Percentiles rank a stretch among this genome's conserved stretches.
These are phyloP conservation scores for Tretioscincus oriximinensis DNA, from an alignment of 2,113 vertebrate species.

Conservation along the genomic window DNA sequence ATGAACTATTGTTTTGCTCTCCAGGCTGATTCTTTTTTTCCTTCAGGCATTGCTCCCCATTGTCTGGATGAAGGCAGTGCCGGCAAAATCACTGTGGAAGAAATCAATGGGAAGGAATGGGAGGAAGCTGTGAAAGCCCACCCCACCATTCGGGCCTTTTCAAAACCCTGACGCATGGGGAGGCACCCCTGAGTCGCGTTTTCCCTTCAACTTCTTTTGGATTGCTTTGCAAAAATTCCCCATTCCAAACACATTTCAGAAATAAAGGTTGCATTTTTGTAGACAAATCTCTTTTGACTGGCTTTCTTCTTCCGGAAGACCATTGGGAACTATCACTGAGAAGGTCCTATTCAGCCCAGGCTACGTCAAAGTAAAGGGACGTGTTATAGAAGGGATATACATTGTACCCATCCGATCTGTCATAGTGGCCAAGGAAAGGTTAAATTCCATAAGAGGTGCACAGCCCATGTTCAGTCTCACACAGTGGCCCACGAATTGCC, in stretches of 20 bases:
- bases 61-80: constrained; percentile 91
- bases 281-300: constrained; percentile 49
- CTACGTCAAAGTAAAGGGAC: too few relatives aligned
- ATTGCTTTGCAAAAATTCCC: background rate
- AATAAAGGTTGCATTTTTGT: constrained; percentile 40
- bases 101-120: constrained; percentile 89
- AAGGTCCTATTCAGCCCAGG: too few relatives aligned
- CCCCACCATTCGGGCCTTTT: constrained; percentile 85
- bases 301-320: constrained; percentile 1
- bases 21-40: constrained; percentile 13
- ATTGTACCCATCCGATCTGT: too few relatives aligned
- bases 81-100: constrained; percentile 78
- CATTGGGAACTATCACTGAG: too few relatives aligned
- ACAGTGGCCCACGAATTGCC: too few relatives aligned
- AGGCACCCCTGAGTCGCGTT: background rate
- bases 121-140: constrained; percentile 88
- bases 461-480: too few relatives aligned
- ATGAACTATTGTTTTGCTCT: background rate
- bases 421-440: too few relatives aligned
- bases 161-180: constrained; percentile 70
- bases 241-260: background rate
- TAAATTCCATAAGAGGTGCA: too few relatives aligned
- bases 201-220: too few relatives aligned
- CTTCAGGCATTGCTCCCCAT: constrained; percentile 86
- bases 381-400: too few relatives aligned